Conservation (phyloP, 2,888 invertebrate species). For the Opisthograptis luteolata region DNA sequence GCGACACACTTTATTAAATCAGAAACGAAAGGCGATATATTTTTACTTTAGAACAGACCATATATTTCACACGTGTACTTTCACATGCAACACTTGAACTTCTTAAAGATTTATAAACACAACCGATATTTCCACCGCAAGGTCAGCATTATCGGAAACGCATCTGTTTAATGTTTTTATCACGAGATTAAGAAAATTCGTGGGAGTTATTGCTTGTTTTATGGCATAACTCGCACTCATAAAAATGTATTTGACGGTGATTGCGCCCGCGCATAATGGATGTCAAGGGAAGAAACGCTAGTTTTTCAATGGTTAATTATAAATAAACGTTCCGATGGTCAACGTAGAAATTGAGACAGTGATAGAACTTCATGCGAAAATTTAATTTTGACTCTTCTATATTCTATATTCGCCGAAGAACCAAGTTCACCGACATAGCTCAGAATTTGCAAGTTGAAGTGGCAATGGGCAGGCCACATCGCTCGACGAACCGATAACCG, state of each 20-base stretch:
- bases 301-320: conserved; percentile 3
- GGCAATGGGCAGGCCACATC: too few species aligned
- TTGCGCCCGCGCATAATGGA: conserved; percentile 10
- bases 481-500: too few species aligned
- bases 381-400: too few species aligned
- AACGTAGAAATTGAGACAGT: not conserved
- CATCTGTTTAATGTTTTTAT: not conserved
- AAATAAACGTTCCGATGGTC: conserved; percentile 2
- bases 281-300: conserved; percentile 25
- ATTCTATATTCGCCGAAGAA: too few species aligned
- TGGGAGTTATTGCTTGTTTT: too few species aligned
- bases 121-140: conserved; percentile 6
- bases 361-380: not conserved
- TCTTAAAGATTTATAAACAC: not conserved
- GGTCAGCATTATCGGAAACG: not conserved
- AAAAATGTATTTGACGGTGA: conserved; percentile 4
- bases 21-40: too few species aligned
- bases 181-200: too few species aligned
- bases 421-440: too few species aligned
- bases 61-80: not conserved
- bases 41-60: not conserved
- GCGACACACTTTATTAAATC: too few species aligned
- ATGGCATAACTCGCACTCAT: too few species aligned
- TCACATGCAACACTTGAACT: not conserved
- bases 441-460: too few species aligned